phyloP scores from a whole-genome alignment of 2,888 invertebrate species.

The Brenthis daphne region DNA sequence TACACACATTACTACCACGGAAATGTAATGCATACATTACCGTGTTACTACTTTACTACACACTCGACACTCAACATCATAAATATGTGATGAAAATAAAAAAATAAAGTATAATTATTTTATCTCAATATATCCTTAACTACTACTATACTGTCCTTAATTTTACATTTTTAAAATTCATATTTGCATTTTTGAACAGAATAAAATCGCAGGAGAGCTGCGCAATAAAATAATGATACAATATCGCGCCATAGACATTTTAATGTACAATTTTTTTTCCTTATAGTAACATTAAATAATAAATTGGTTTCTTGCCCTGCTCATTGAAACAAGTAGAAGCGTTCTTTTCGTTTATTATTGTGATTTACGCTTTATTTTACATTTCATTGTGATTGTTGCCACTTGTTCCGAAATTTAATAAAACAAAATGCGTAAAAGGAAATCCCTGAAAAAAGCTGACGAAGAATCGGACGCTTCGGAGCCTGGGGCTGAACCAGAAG shows the following conservation, averaged over 20 bases:
- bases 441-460: constrained; percentile 72
- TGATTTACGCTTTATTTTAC: constrained; percentile 26
- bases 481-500: constrained; percentile 74
- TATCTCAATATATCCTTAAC: too few species aligned
- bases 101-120: too few species aligned
- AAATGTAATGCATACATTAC: too few species aligned
- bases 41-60: too few species aligned
- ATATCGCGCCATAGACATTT: constrained; percentile 3
- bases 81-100: too few species aligned
- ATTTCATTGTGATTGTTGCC: constrained; percentile 23
- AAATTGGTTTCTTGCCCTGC: constrained; percentile 34
- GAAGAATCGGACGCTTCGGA: constrained; percentile 77
- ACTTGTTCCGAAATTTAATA: constrained; percentile 24
- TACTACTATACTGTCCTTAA: too few species aligned
- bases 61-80: too few species aligned
- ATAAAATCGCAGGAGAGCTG: too few species aligned
- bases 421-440: constrained; percentile 72
- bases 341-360: constrained; percentile 37
- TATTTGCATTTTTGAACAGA: too few species aligned
- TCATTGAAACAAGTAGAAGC: constrained; percentile 35
- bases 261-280: neutral
- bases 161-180: too few species aligned
- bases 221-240: constrained; percentile 10
- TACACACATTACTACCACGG: too few species aligned
- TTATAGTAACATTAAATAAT: constrained; percentile 24